Evolutionary conservation across 2,113 vertebrate species (phyloP).

Genomic region (Emydura subglobosa): DNA sequence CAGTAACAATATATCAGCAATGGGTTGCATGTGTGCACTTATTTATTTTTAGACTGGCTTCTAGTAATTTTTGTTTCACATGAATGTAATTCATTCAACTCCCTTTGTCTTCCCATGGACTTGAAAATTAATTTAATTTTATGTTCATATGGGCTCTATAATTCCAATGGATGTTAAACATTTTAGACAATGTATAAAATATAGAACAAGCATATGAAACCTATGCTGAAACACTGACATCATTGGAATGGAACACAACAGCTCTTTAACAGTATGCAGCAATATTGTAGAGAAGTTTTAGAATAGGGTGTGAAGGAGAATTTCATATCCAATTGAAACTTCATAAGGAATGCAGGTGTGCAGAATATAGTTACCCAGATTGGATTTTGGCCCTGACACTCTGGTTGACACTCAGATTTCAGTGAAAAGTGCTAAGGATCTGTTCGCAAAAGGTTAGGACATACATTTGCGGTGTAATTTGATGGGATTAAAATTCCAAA

Average conservation of each 20-base stretch:
- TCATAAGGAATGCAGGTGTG: neutral
- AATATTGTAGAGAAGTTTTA: neutral
- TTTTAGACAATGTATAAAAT: neutral
- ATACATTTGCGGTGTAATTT: neutral
- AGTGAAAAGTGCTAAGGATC: neutral
- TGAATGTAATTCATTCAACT: neutral
- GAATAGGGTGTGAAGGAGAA: neutral
- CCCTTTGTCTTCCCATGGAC: neutral
- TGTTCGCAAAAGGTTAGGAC: neutral
- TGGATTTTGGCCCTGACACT: neutral
- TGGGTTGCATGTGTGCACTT: neutral
- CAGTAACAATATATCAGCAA: neutral
- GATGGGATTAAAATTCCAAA: neutral
- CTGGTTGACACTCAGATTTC: neutral
- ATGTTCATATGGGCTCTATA: neutral
- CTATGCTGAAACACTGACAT: neutral
- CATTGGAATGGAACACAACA: neutral
- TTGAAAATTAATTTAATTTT: neutral
- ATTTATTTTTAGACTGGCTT: neutral
- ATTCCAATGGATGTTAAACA: neutral
- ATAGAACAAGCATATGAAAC: neutral
- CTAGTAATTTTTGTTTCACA: neutral
- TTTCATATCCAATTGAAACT: neutral
- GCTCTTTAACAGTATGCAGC: neutral
- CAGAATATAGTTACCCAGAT: neutral